These are phyloP conservation scores for Erinaceus europaeus DNA, from an alignment of 2,113 vertebrate species.

Conservation along the genomic window DNA sequence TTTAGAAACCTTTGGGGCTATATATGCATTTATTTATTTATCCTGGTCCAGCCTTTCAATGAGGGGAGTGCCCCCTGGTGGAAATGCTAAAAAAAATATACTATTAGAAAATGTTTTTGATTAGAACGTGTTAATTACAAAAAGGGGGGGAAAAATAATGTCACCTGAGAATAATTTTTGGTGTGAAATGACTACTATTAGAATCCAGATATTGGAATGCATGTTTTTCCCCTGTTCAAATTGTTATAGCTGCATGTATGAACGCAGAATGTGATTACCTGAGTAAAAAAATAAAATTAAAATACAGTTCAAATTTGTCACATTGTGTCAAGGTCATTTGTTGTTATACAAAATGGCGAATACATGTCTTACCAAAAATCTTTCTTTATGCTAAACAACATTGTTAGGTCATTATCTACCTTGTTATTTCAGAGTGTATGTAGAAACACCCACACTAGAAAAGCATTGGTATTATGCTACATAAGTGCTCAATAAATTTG, in stretches of 20 bases:
- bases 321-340: not conserved
- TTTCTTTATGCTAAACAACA: not conserved
- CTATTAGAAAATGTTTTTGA: conserved; percentile 61
- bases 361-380: not conserved
- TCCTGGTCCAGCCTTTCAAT: conserved; percentile 73
- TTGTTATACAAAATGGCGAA: not conserved
- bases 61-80: conserved; percentile 79
- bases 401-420: not conserved
- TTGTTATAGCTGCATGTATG: not conserved
- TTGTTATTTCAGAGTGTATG: not conserved
- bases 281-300: too few relatives aligned
- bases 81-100: conserved; percentile 73
- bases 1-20: conserved; percentile 26
- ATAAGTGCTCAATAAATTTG: conserved; percentile 22
- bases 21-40: not conserved
- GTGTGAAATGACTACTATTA: not conserved
- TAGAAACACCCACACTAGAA: not conserved
- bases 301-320: not conserved
- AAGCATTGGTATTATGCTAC: not conserved
- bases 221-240: not conserved
- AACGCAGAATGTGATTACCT: not conserved
- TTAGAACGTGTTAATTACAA: conserved; percentile 54
- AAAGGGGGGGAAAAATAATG: not conserved
- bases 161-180: conserved; percentile 28
- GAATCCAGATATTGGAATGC: not conserved